Evolutionary conservation across 2,113 vertebrate genomes (phyloP).

Genomic region (Eurypyga helias): DNA sequence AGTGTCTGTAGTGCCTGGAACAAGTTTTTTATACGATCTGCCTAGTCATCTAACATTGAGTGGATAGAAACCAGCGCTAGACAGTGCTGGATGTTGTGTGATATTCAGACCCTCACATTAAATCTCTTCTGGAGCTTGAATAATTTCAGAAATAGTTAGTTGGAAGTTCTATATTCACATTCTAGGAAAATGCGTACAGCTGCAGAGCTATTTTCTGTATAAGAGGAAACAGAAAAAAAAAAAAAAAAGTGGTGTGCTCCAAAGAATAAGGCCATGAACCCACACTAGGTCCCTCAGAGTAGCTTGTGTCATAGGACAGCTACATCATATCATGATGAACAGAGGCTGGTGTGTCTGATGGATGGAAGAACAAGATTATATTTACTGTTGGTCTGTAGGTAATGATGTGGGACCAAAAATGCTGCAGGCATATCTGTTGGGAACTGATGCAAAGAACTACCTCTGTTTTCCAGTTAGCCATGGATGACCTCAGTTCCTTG

Average conservation of each 20-base stretch:
- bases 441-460: background rate
- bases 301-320: background rate
- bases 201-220: background rate
- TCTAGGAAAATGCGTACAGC: background rate
- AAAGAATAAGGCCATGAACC: background rate
- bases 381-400: background rate
- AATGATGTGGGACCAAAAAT: background rate
- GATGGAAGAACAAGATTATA: background rate
- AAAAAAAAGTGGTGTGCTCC: background rate
- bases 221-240: background rate
- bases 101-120: background rate
- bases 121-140: background rate
- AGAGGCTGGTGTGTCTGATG: background rate
- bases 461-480: background rate
- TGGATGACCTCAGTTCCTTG: background rate
- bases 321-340: background rate
- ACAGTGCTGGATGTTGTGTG: background rate
- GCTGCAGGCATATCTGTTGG: no score
- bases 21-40: background rate
- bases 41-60: background rate
- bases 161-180: background rate
- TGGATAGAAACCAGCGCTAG: background rate
- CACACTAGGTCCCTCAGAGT: background rate
- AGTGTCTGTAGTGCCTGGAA: background rate
- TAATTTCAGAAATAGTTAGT: background rate